phyloP scores from a whole-genome alignment of 1,140 invertebrate genomes.

The Eubasilissa regina region DNA sequence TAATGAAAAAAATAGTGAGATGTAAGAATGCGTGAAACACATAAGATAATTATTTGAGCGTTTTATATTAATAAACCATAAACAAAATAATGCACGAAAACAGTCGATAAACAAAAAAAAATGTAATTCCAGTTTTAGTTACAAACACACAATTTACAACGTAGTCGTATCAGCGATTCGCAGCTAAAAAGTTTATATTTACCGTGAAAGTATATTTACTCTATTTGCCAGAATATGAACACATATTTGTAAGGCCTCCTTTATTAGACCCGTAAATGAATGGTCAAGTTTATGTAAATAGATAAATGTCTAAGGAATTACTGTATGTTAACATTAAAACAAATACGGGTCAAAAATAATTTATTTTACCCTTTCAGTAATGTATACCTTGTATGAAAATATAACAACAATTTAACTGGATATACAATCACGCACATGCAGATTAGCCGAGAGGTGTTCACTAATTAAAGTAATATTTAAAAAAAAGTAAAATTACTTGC shows the following conservation, averaged over 20 bases:
- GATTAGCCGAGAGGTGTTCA: too few species aligned
- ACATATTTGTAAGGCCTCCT: background rate
- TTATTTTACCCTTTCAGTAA: background rate
- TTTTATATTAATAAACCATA: too few species aligned
- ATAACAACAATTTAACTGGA: too few species aligned
- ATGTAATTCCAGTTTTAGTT: too few species aligned
- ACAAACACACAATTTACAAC: background rate
- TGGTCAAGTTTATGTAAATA: conserved; percentile 12
- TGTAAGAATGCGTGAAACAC: too few species aligned
- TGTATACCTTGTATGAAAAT: background rate
- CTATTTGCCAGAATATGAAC: background rate
- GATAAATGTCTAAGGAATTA: background rate
- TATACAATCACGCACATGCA: too few species aligned
- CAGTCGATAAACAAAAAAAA: too few species aligned
- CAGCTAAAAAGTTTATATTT: background rate
- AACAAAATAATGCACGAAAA: too few species aligned
- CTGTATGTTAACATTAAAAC: background rate
- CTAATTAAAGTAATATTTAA: too few species aligned
- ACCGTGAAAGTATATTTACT: background rate
- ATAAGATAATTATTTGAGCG: too few species aligned
- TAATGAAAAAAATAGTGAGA: too few species aligned
- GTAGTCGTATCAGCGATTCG: background rate
- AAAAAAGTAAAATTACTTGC: too few species aligned
- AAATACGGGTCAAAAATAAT: background rate
- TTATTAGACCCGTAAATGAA: background rate